phyloP scores from a whole-genome alignment of 1,140 invertebrate species.

The Hormaphis cornu region DNA sequence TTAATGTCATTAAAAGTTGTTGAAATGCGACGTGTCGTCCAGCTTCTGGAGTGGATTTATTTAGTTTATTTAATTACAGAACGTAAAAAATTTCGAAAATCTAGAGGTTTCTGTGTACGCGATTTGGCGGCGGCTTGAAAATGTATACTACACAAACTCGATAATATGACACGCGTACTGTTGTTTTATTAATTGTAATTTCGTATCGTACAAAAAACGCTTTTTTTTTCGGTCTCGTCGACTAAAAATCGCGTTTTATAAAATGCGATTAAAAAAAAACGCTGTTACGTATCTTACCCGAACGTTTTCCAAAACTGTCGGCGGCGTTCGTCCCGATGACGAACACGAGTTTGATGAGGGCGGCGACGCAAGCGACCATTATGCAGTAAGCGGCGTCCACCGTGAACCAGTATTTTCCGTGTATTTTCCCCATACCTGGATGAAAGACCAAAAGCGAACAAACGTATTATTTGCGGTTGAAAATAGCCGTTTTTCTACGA shows the following conservation, averaged over 20 bases:
- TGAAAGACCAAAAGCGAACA: neutral
- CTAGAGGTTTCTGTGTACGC: no score
- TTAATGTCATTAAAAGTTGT: no score
- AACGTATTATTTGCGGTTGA: no score
- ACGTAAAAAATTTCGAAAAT: no score
- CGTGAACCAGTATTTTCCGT: neutral
- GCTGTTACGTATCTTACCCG: neutral
- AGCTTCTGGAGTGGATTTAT: no score
- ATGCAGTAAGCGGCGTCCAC: neutral
- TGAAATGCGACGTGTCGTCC: no score
- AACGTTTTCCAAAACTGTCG: neutral
- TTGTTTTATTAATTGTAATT: no score
- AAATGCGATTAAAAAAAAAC: neutral
- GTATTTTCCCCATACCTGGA: constrained; percentile 2
- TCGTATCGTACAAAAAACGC: neutral
- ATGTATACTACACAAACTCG: no score
- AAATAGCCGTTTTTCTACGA: neutral
- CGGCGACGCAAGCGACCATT: neutral
- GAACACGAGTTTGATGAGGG: neutral
- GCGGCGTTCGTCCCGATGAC: neutral
- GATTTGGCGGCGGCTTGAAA: no score
- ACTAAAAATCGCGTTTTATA: neutral
- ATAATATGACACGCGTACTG: no score
- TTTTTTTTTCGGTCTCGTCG: neutral
- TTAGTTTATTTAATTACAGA: no score